phyloP scores from a whole-genome alignment of 2,113 vertebrate genomes.

The Notechis scutatus region DNA sequence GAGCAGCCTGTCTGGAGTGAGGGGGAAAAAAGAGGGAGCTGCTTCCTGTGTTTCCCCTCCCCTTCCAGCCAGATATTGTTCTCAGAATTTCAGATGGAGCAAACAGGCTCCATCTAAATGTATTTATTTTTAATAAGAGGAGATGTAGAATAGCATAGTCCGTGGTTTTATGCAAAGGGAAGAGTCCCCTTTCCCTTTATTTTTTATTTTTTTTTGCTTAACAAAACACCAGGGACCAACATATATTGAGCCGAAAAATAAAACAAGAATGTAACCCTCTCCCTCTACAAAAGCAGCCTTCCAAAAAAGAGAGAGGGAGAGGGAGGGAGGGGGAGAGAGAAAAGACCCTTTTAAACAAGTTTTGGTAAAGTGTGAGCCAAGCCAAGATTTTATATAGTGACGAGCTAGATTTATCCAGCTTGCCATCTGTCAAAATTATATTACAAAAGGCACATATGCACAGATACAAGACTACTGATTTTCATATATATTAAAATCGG shows the following conservation, averaged over 20 bases:
- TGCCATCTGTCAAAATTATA: slow-evolving; percentile 81
- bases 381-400: slow-evolving; percentile 72
- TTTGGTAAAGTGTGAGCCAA: slow-evolving; percentile 70
- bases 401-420: slow-evolving; percentile 75
- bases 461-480: slow-evolving; percentile 88
- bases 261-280: slow-evolving; percentile 65
- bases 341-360: slow-evolving; percentile 73
- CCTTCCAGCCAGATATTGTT: slow-evolving; percentile 68
- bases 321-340: slow-evolving; percentile 62
- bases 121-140: slow-evolving; percentile 79
- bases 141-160: slow-evolving; percentile 63
- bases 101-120: slow-evolving; percentile 68
- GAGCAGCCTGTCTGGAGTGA: slow-evolving; percentile 86
- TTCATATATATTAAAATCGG: slow-evolving; percentile 99
- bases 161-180: slow-evolving; percentile 55
- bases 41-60: slow-evolving; percentile 66
- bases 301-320: slow-evolving; percentile 58
- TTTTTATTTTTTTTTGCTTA: not conserved
- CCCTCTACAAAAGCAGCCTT: slow-evolving; percentile 47
- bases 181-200: slow-evolving; percentile 10
- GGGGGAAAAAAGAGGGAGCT: slow-evolving; percentile 62
- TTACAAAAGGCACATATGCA: slow-evolving; percentile 85
- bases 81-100: slow-evolving; percentile 75
- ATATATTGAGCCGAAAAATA: slow-evolving; percentile 61
- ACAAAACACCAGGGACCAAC: slow-evolving; percentile 61